Evolutionary conservation across 2,113 vertebrate species (phyloP).

Genomic region (Acinonyx jubatus): DNA sequence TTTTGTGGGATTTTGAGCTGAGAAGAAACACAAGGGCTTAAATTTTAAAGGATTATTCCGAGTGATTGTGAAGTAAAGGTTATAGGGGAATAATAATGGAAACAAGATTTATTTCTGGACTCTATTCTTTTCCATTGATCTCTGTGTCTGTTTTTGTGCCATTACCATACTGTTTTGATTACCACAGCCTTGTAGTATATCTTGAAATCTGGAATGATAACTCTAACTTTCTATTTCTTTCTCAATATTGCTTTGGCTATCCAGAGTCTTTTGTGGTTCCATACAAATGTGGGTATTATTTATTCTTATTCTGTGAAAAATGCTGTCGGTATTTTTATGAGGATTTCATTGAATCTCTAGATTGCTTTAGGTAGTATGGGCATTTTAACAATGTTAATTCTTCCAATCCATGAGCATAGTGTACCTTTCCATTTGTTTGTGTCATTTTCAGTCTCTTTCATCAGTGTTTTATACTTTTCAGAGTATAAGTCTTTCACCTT

Average conservation of each 20-base stretch:
- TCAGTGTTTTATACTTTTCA: neutral
- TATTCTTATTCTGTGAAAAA: neutral
- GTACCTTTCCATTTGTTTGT: neutral
- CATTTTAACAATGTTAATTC: neutral
- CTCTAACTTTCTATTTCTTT: neutral
- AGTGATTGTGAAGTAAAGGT: neutral
- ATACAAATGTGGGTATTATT: neutral
- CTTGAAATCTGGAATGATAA: neutral
- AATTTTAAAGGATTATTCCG: neutral
- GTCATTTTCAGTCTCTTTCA: neutral
- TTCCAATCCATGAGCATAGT: neutral
- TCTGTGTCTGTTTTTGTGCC: neutral
- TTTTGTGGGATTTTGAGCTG: neutral
- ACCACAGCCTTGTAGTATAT: neutral
- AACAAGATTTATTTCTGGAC: neutral
- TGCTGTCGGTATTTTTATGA: neutral
- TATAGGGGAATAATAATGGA: neutral
- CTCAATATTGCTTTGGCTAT: neutral
- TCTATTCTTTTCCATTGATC: neutral
- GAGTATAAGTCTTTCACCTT: neutral
- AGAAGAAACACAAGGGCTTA: neutral
- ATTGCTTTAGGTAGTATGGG: neutral
- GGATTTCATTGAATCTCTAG: neutral
- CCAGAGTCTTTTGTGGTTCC: neutral
- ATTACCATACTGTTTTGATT: neutral